A percentile compares a stretch with the other conserved stretches of the same genome.
phyloP scores from a whole-genome alignment of 2,113 vertebrate genomes.

The Melanotaenia duboulayi region DNA sequence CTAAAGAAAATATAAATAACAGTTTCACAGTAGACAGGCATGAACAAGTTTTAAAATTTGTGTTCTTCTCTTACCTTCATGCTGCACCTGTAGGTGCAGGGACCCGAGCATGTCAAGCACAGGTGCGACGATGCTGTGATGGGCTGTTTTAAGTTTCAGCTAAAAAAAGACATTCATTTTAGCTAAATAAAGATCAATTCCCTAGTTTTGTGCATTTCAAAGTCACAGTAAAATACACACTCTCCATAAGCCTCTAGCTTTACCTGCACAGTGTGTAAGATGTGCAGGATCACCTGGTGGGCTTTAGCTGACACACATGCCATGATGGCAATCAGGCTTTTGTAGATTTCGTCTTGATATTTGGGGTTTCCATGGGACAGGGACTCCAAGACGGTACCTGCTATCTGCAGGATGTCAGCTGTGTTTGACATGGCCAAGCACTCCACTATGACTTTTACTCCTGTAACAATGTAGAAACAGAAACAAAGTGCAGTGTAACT shows the following conservation, averaged over 20 bases:
- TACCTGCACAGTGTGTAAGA: conserved; percentile 83
- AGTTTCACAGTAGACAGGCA: too few relatives aligned
- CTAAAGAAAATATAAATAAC: too few relatives aligned
- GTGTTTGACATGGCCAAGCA: conserved; percentile 80
- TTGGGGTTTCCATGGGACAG: conserved; percentile 84
- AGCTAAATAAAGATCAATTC: neutral
- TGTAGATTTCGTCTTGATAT: conserved; percentile 87
- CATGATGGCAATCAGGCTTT: conserved; percentile 81
- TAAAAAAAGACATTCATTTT: conserved; percentile 46
- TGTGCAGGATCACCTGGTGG: conserved; percentile 84
- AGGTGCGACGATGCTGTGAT: conserved; percentile 76
- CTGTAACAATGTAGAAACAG: conserved; percentile 55
- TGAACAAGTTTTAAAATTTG: too few relatives aligned
- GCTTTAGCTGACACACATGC: conserved; percentile 72
- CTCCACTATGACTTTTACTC: conserved; percentile 80
- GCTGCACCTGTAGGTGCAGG: conserved; percentile 80
- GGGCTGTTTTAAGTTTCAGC: conserved; percentile 68
- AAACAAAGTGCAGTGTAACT: neutral
- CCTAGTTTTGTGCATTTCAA: neutral
- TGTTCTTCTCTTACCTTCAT: conserved; percentile 79
- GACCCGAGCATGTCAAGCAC: conserved; percentile 80
- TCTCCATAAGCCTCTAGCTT: neutral
- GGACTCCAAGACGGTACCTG: conserved; percentile 79
- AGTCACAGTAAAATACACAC: neutral
- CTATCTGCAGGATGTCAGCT: conserved; percentile 82